Base-by-base conservation (phyloP, 2,888 invertebrate species). In the Sclerodermus sp. region DNA sequence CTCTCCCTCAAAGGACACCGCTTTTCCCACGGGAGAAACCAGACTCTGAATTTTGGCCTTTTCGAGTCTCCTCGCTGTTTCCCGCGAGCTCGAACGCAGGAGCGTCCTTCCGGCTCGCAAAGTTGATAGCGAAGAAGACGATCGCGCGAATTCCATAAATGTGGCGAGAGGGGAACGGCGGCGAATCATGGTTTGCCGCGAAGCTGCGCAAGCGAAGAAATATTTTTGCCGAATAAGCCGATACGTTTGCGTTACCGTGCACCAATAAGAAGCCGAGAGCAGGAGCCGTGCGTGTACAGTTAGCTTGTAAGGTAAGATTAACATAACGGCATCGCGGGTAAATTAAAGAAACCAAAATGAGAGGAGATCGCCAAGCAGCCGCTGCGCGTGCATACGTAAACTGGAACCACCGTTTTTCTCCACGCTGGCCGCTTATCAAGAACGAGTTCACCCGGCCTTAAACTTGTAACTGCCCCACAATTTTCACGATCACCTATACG, bases 301-400 rank as follows among this genome's bases (percentile, higher is more conserved):
- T 64, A 66, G 57, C 46, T 57, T 57, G 55, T 55, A 55, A 60
- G 50, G 46, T 48, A 53, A 62, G 62, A 67, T 66, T 64, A 58
- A 64, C 51, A 57, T 70, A 70, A 70, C 70, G 70, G 70, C 56
- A 70, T 44, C 49, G 46, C 40, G 51, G 53, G 55, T 57, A 50
- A 58, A 64, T 60, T 53, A 64, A 61, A 64, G 56, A 63, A 55
- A 56, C 52, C 49, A 60, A 65, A 66, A 61, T 53, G 45, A 64
- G 56, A 54, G 52, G 54, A 36, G 42, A 40, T 44, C 44, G 45
- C 36, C 44, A 18, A 40, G 45, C 45, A 48, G 13, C 30, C 38
- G 38, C n/a, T n/a, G 47, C 39, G 43, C 31, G 30, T 49, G 50
- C 45, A 52, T 45, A 42, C 40, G 41, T 41, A 41, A 48, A 36